Conservation (phyloP, 2,888 invertebrate genomes). For the Diaperis boleti region DNA sequence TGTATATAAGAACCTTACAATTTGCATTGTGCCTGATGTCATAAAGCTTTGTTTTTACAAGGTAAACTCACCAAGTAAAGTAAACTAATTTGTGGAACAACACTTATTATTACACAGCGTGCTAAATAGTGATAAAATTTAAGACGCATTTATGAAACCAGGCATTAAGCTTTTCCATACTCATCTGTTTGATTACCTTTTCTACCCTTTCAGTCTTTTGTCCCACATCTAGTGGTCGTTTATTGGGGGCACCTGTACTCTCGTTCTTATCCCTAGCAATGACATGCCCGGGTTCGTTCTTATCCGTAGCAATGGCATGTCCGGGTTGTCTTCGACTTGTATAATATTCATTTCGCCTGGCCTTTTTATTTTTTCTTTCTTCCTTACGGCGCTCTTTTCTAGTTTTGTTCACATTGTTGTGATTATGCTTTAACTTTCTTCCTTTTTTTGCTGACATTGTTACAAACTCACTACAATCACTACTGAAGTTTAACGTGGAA, state of each 20-base stretch:
- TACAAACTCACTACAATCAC: neutral
- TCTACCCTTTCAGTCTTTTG: too few relatives aligned
- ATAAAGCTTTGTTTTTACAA: too few relatives aligned
- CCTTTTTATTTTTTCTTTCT: conserved; percentile 77
- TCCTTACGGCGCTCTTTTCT: conserved; percentile 82
- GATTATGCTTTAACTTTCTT: too few relatives aligned
- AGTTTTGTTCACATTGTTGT: conserved; percentile 50
- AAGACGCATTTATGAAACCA: too few relatives aligned
- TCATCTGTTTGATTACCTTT: too few relatives aligned
- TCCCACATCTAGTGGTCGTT: neutral
- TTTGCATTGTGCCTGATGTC: too few relatives aligned
- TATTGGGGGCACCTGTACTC: neutral
- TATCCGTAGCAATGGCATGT: conserved; percentile 48
- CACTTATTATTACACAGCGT: conserved; percentile 1
- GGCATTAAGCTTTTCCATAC: too few relatives aligned
- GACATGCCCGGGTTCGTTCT: conserved; percentile 51
- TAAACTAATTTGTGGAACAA: conserved; percentile 31
- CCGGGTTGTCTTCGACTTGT: conserved; percentile 61
- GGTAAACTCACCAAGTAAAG: too few relatives aligned
- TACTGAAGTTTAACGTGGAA: neutral
- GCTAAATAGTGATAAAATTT: too few relatives aligned
- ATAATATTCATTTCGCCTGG: conserved; percentile 67
- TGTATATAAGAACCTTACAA: too few relatives aligned
- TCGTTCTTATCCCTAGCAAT: conserved; percentile 1
- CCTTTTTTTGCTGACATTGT: too few relatives aligned